Evolutionary conservation across 2,888 invertebrate species (phyloP).

Genomic region (Eupithecia insigniata): DNA sequence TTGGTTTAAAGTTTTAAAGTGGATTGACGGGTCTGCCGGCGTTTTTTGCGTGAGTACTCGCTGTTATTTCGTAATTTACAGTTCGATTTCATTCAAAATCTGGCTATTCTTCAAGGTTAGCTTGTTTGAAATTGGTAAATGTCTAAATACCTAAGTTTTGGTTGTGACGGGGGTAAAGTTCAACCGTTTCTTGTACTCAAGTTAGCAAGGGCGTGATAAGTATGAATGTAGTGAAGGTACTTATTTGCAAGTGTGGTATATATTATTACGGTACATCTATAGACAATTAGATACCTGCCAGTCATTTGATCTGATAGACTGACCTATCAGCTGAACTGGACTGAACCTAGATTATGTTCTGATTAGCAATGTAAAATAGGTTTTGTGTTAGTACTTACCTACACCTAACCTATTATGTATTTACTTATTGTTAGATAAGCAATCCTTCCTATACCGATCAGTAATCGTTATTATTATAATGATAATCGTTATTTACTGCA

Average conservation of each 20-base stretch:
- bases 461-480: no score
- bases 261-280: background rate
- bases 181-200: conserved; percentile 19
- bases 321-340: background rate
- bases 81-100: conserved; percentile 6
- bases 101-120: conserved; percentile 33
- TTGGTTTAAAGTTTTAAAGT: conserved; percentile 51
- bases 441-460: no score
- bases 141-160: background rate
- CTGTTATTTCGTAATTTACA: conserved; percentile 9
- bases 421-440: no score
- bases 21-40: conserved; percentile 67
- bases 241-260: background rate
- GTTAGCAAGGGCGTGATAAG: conserved; percentile 25
- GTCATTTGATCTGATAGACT: background rate
- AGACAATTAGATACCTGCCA: background rate
- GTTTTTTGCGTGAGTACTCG: conserved; percentile 43
- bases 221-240: background rate
- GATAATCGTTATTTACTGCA: no score
- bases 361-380: background rate
- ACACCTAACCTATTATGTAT: no score
- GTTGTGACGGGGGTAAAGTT: conserved; percentile 28
- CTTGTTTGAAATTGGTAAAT: conserved; percentile 12
- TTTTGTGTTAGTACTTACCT: no score
- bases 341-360: conserved; percentile 3